phyloP scores from a whole-genome alignment of 2,888 invertebrate species.

The Sycophila texana region DNA sequence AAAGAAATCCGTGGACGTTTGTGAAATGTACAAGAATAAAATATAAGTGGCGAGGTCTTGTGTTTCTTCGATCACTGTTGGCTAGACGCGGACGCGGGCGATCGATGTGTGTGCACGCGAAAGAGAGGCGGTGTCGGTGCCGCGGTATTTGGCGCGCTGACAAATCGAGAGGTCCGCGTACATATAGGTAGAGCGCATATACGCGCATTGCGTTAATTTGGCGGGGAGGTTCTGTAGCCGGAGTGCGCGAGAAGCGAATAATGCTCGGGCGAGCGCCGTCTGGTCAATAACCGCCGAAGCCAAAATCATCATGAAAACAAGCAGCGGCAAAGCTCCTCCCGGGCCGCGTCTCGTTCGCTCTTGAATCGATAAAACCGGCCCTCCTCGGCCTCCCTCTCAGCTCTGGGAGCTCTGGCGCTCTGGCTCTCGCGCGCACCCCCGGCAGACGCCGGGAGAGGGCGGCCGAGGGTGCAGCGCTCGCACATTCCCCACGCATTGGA shows the following conservation, averaged over 20 bases:
- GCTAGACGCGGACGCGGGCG: slow-evolving; percentile 17
- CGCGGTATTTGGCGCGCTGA: slow-evolving; percentile 56
- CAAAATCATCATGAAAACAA: slow-evolving; percentile 62
- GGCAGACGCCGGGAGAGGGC: too few species aligned
- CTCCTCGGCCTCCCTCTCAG: slow-evolving; percentile 1
- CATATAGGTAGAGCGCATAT: too few species aligned
- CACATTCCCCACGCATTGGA: background rate
- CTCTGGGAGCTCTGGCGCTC: too few species aligned
- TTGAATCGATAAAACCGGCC: slow-evolving; percentile 47
- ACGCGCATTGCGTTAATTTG: slow-evolving; percentile 18
- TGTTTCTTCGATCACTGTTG: slow-evolving; percentile 11
- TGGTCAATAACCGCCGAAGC: slow-evolving; percentile 63
- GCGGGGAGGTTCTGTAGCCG: slow-evolving; percentile 31
- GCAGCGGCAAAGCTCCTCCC: slow-evolving; percentile 23
- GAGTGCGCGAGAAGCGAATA: slow-evolving; percentile 25
- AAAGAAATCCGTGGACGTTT: too few species aligned
- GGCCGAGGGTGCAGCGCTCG: background rate
- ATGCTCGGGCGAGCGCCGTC: slow-evolving; percentile 32
- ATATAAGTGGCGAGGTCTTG: too few species aligned
- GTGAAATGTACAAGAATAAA: too few species aligned
- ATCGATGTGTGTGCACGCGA: slow-evolving; percentile 14
- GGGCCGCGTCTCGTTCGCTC: slow-evolving; percentile 7
- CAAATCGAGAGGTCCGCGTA: slow-evolving; percentile 35
- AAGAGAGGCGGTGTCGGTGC: slow-evolving; percentile 27
- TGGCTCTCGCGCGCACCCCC: too few species aligned